Percentiles rank a stretch among this genome's conserved stretches.
Conservation (phyloP, 1,140 invertebrate genomes). For the Pomacea maculata region DNA sequence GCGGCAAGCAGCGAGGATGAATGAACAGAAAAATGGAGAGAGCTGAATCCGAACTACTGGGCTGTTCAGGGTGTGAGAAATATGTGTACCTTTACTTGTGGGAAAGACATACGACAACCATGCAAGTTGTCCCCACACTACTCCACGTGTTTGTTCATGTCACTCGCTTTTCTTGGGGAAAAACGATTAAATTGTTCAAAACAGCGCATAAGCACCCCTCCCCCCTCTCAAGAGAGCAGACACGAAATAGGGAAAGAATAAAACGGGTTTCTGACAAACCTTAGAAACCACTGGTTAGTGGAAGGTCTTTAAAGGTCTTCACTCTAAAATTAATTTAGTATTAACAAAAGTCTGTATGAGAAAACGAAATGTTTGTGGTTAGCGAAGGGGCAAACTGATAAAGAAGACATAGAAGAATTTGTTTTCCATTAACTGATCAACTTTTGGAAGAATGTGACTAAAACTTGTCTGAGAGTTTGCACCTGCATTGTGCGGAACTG, state of each 20-base stretch:
- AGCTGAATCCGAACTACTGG: neutral
- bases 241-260: neutral
- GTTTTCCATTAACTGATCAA: neutral
- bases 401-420: neutral
- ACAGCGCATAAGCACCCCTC: neutral
- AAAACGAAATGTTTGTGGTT: neutral
- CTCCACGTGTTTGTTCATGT: no score
- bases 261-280: neutral
- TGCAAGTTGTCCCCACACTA: no score
- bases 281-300: no score
- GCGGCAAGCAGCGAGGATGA: neutral
- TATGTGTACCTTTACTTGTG: neutral
- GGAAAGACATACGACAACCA: neutral
- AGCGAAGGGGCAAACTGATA: neutral
- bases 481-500: no score
- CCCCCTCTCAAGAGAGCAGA: neutral
- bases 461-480: no score
- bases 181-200: no score
- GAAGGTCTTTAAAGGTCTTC: neutral
- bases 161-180: no score
- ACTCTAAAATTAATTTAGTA: neutral
- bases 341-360: neutral
- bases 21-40: neutral
- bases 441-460: no score
- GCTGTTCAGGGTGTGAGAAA: neutral